These are phyloP conservation scores for Notospermus geniculatus DNA, from an alignment of 1,140 invertebrate genomes.

Conservation along the genomic window DNA sequence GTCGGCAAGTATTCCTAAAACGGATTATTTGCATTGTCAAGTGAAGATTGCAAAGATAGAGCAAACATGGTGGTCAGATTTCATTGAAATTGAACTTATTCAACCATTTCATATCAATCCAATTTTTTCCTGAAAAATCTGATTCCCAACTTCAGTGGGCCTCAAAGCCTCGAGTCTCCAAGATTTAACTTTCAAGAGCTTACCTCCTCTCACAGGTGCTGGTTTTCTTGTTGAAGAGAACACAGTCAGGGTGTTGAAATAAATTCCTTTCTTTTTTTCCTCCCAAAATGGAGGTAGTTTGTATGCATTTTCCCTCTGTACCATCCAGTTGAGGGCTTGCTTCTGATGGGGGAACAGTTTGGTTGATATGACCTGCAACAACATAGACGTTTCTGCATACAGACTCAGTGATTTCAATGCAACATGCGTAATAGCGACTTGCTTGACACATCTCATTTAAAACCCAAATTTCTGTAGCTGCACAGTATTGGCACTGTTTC, in stretches of 20 bases:
- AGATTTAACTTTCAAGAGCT: too few relatives aligned
- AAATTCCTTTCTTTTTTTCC: slow-evolving; percentile 14
- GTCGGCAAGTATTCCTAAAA: slow-evolving; percentile 64
- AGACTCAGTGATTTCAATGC: neutral
- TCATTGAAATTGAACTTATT: too few relatives aligned
- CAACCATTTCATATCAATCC: too few relatives aligned
- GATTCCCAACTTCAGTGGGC: too few relatives aligned
- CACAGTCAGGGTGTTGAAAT: slow-evolving; percentile 26
- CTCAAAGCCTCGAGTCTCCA: too few relatives aligned
- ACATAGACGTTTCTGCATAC: neutral
- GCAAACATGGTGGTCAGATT: too few relatives aligned
- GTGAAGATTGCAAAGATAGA: too few relatives aligned
- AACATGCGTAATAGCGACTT: neutral
- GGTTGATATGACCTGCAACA: slow-evolving; percentile 26
- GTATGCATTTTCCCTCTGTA: slow-evolving; percentile 70
- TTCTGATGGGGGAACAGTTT: slow-evolving; percentile 79
- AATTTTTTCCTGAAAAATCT: too few relatives aligned
- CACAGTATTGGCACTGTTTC: neutral
- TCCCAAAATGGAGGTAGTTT: slow-evolving; percentile 35
- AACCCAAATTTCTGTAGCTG: neutral
- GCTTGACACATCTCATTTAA: neutral
- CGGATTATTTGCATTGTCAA: neutral
- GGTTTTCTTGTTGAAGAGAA: slow-evolving; percentile 19
- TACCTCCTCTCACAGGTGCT: slow-evolving; percentile 26
- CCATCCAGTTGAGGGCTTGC: slow-evolving; percentile 81